A percentile compares a stretch with the other conserved stretches of the same genome.
Conservation (phyloP, 2,797 vertebrate species). For the Molothrus aeneus region DNA sequence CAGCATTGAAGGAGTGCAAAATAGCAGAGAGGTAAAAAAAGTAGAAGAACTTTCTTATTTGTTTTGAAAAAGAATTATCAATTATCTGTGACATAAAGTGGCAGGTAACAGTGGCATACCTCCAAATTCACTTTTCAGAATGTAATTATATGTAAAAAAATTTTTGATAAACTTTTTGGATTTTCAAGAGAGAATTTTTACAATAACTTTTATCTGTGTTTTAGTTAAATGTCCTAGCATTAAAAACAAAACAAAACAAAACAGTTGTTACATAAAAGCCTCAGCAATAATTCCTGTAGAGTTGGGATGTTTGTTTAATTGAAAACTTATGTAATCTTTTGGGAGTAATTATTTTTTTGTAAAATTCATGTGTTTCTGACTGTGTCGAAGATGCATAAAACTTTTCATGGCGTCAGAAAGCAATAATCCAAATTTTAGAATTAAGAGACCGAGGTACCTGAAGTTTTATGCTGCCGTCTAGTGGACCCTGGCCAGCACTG, state of each 20-base stretch:
- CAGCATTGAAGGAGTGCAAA: neutral
- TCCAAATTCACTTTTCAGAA: neutral
- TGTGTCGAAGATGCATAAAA: neutral
- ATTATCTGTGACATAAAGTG: neutral
- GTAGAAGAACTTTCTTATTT: neutral
- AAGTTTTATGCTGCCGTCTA: constrained; percentile 34
- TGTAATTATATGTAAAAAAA: neutral
- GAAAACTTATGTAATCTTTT: neutral
- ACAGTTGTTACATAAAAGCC: neutral
- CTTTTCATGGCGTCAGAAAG: neutral
- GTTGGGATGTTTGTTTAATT: neutral
- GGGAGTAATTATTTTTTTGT: neutral
- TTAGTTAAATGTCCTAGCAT: neutral
- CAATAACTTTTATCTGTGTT: neutral
- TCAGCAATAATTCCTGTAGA: neutral
- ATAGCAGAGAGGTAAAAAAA: neutral
- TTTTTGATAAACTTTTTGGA: neutral
- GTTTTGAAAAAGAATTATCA: neutral
- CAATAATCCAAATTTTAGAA: neutral
- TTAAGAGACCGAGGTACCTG: neutral
- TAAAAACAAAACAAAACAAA: neutral
- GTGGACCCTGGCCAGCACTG: neutral
- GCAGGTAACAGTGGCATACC: neutral
- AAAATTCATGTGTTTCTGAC: neutral
- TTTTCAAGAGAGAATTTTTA: neutral